A percentile compares a stretch with the other conserved stretches of the same genome.
phyloP scores from a whole-genome alignment of 2,888 invertebrate species.

The Agrotis ipsilon region DNA sequence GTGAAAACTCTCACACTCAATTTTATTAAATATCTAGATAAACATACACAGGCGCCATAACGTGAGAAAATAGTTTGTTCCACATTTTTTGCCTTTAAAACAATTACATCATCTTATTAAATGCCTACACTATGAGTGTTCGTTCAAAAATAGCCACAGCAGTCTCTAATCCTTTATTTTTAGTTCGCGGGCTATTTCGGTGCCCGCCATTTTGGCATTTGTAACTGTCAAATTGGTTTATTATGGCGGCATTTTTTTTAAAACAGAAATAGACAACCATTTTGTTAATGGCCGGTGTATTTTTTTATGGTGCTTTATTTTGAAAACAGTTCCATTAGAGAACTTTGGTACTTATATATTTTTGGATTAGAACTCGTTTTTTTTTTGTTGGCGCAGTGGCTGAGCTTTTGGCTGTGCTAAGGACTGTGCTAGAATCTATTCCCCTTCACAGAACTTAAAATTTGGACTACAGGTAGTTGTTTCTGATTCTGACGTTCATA shows the following conservation, averaged over 20 bases:
- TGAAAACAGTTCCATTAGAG: neutral
- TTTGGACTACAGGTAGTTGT: too few relatives aligned
- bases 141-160: constrained; percentile 51
- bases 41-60: too few relatives aligned
- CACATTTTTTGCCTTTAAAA: neutral
- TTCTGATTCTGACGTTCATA: too few relatives aligned
- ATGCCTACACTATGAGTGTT: constrained; percentile 35
- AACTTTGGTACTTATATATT: too few relatives aligned
- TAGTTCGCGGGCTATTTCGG: constrained; percentile 54
- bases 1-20: too few relatives aligned
- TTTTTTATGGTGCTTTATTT: neutral
- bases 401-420: too few relatives aligned
- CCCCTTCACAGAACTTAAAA: too few relatives aligned
- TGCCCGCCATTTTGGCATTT: constrained; percentile 45
- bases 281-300: neutral
- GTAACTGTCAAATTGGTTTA: constrained; percentile 46
- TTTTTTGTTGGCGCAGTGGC: too few relatives aligned
- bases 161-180: constrained; percentile 49
- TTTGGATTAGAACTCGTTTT: too few relatives aligned
- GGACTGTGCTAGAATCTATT: too few relatives aligned
- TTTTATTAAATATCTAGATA: too few relatives aligned
- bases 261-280: neutral
- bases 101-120: constrained; percentile 40
- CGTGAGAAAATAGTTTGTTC: too few relatives aligned
- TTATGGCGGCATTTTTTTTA: constrained; percentile 16